These are phyloP conservation scores for Altica lythri DNA, from an alignment of 2,888 invertebrate genomes.

Conservation along the genomic window DNA sequence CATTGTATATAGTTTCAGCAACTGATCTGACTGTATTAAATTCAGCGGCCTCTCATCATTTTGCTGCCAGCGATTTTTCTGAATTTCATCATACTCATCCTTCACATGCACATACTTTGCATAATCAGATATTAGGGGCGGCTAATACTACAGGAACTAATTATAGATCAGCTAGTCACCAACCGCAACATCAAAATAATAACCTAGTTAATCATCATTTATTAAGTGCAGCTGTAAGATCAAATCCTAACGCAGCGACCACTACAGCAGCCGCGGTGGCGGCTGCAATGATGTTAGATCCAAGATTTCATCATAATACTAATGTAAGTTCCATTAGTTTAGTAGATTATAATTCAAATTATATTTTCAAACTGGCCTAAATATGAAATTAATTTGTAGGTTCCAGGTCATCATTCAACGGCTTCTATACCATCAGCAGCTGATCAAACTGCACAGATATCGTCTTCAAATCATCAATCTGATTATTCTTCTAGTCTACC, in stretches of 20 bases:
- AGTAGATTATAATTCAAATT: no score
- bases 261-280: constrained; percentile 58
- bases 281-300: constrained; percentile 60
- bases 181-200: constrained; percentile 50
- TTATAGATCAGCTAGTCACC: no score
- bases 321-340: constrained; percentile 47
- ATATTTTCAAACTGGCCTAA: no score
- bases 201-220: constrained; percentile 55
- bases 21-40: constrained; percentile 49
- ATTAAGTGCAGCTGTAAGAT: constrained; percentile 43
- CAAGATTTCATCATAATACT: constrained; percentile 58
- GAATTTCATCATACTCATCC: constrained; percentile 54
- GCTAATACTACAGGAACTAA: constrained; percentile 45
- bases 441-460: constrained; percentile 56
- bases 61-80: constrained; percentile 50
- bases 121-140: no score
- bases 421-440: constrained; percentile 58
- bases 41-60: constrained; percentile 55
- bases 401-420: constrained; percentile 56
- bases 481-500: no score
- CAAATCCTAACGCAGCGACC: constrained; percentile 54
- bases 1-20: constrained; percentile 31
- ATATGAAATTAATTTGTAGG: no score
- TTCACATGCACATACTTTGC: constrained; percentile 53
- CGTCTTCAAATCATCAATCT: constrained; percentile 51